Percentiles rank a stretch among this genome's conserved stretches.
phyloP scores from a whole-genome alignment of 2,888 invertebrate species.

The Drosophila percnosoma region DNA sequence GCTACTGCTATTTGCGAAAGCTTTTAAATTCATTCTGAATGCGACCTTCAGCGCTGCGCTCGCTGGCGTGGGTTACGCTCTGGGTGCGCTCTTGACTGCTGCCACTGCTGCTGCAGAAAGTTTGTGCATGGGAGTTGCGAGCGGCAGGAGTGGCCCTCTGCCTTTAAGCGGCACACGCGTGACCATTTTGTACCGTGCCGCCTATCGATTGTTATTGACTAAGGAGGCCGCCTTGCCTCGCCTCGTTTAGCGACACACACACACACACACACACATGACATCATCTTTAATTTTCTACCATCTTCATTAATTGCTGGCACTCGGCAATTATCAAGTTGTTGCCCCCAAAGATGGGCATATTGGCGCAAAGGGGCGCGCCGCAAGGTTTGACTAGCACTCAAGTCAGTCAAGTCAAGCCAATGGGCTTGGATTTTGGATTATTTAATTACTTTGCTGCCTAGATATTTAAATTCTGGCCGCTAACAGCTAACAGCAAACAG shows the following conservation, averaged over 20 bases:
- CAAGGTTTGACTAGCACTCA: conserved; percentile 29
- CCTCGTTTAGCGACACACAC: conserved; percentile 46
- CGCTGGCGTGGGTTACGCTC: conserved; percentile 42
- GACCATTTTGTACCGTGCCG: conserved; percentile 66
- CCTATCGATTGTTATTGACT: conserved; percentile 55
- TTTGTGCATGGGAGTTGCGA: conserved; percentile 44
- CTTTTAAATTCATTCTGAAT: conserved; percentile 6
- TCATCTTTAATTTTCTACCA: conserved; percentile 47
- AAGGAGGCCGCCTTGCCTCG: conserved; percentile 61
- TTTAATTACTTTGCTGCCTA: conserved; percentile 44
- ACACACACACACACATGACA: conserved; percentile 52
- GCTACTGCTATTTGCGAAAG: conserved; percentile 46
- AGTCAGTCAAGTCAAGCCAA: conserved; percentile 4
- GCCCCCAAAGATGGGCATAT: conserved; percentile 57
- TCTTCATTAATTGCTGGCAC: conserved; percentile 62
- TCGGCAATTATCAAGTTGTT: conserved; percentile 50
- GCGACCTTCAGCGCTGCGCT: conserved; percentile 47
- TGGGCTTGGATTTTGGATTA: conserved; percentile 43
- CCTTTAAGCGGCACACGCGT: conserved; percentile 55
- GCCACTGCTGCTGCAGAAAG: conserved; percentile 42
- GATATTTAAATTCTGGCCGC: conserved; percentile 17
- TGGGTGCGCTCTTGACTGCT: conserved; percentile 45
- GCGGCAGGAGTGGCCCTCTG: conserved; percentile 54
- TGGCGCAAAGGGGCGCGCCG: conserved; percentile 49
- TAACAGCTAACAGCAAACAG: conserved; percentile 10